phyloP scores from a whole-genome alignment of 2,797 vertebrate genomes.

The Pipistrellus pygmaeus region DNA sequence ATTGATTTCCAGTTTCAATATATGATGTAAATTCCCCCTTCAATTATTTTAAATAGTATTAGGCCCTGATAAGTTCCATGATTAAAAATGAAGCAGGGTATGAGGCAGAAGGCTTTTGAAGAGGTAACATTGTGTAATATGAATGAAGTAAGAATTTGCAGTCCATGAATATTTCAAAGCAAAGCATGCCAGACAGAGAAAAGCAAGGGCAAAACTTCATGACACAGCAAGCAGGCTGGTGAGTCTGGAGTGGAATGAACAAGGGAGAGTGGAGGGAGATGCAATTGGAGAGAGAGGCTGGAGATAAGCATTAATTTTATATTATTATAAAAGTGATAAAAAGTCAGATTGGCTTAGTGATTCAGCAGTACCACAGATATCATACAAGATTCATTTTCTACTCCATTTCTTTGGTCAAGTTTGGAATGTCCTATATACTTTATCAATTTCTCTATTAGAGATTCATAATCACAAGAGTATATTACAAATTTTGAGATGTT shows the following conservation, averaged over 20 bases:
- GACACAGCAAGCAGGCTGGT: neutral
- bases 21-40: neutral
- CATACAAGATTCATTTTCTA: neutral
- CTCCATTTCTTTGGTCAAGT: neutral
- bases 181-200: neutral
- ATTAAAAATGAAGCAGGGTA: neutral
- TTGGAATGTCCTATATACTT: neutral
- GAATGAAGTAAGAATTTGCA: constrained; percentile 1
- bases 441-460: neutral
- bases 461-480: neutral
- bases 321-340: neutral
- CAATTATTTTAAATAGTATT: neutral
- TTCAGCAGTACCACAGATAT: neutral
- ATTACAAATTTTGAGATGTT: neutral
- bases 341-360: neutral
- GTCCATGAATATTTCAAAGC: neutral
- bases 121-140: neutral
- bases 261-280: too few relatives aligned
- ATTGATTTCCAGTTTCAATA: constrained; percentile 31
- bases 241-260: too few relatives aligned
- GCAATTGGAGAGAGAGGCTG: neutral
- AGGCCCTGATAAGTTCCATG: neutral
- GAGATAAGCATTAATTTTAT: neutral
- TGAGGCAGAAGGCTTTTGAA: neutral
- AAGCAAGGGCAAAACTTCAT: neutral